Evolutionary conservation across 2,113 vertebrate genomes (phyloP).

Genomic region (Acanthochromis polyacanthus): DNA sequence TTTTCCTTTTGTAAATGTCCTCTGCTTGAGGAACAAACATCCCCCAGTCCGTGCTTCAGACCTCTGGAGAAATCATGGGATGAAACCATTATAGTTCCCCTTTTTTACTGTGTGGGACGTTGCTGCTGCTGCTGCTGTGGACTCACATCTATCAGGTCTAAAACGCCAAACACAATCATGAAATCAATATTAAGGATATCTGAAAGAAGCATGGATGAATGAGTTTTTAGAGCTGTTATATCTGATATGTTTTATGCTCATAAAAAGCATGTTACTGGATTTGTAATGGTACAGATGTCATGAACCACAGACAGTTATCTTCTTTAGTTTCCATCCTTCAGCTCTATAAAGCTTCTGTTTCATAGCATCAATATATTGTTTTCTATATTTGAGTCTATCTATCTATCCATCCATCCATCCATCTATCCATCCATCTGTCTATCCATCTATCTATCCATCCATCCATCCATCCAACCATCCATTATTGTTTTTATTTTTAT

Average conservation of each 20-base stretch:
- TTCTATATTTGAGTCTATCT: too few relatives aligned
- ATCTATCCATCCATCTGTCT: too few relatives aligned
- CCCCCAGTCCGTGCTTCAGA: background rate
- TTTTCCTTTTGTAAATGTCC: slow-evolving; percentile 24
- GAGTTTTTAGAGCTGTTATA: background rate
- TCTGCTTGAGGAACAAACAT: slow-evolving; percentile 28
- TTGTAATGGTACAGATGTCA: background rate
- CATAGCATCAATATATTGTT: too few relatives aligned
- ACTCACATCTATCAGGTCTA: background rate
- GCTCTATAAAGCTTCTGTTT: too few relatives aligned
- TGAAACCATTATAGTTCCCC: background rate
- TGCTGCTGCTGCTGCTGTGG: slow-evolving; percentile 5
- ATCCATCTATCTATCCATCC: too few relatives aligned
- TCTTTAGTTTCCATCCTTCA: too few relatives aligned
- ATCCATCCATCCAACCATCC: too few relatives aligned
- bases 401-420: too few relatives aligned
- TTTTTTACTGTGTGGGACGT: slow-evolving; percentile 15
- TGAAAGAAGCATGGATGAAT: background rate
- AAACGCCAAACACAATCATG: background rate
- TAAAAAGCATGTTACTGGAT: background rate
- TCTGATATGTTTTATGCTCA: background rate
- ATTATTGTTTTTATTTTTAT: too few relatives aligned
- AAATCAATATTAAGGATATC: slow-evolving; percentile 3
- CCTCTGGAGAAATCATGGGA: slow-evolving; percentile 45
- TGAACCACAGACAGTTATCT: background rate